These are phyloP conservation scores for Lophura nycthemera DNA, from an alignment of 2,113 vertebrate genomes.

Conservation along the genomic window DNA sequence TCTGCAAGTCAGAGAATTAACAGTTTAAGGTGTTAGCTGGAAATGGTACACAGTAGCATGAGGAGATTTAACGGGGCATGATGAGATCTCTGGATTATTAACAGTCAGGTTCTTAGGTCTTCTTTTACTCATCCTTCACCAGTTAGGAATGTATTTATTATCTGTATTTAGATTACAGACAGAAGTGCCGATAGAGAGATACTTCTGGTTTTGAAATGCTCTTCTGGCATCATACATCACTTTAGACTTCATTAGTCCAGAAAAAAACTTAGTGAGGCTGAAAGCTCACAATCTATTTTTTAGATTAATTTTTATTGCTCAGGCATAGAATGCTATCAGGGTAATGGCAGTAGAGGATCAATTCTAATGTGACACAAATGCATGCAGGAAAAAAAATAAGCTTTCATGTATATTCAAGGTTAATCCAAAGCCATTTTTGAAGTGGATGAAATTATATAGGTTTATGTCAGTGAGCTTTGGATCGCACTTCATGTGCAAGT, in stretches of 20 bases:
- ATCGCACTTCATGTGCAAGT: background rate
- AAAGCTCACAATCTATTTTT: background rate
- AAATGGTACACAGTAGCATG: background rate
- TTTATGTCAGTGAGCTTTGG: background rate
- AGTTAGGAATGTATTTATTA: background rate
- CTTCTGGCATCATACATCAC: background rate
- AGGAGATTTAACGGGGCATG: background rate
- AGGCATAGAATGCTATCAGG: background rate
- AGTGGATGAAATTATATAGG: background rate
- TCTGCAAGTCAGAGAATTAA: background rate
- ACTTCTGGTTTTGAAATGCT: background rate
- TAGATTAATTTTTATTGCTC: background rate
- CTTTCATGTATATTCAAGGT: background rate
- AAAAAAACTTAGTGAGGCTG: background rate
- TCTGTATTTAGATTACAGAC: background rate
- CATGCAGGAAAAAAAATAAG: background rate
- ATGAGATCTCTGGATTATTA: background rate
- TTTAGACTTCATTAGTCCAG: background rate
- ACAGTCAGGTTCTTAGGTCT: background rate
- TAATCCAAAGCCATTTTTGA: background rate
- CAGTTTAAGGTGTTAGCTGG: background rate
- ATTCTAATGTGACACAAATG: background rate
- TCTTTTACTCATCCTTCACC: background rate
- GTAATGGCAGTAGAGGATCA: background rate
- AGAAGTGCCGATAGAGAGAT: background rate